Conservation (phyloP, 2,888 invertebrate species). For the Drosophila buzzatii region DNA sequence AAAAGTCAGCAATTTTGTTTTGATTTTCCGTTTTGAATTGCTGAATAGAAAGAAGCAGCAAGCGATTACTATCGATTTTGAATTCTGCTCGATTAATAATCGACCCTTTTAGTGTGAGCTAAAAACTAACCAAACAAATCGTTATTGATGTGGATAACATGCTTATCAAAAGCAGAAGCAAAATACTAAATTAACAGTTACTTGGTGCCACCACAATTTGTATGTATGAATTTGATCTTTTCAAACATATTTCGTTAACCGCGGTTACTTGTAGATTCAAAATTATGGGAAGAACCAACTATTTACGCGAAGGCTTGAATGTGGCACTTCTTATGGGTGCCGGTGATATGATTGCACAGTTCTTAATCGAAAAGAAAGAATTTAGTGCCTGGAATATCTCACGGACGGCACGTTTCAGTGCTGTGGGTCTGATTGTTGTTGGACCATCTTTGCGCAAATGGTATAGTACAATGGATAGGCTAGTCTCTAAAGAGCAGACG, state of each 20-base stretch:
- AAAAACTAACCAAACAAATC: not conserved
- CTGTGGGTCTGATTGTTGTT: conserved; percentile 74
- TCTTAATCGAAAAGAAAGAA: conserved; percentile 55
- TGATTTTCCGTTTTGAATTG: not conserved
- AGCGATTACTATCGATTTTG: conserved; percentile 2
- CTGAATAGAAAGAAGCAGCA: not conserved
- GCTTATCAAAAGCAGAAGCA: not conserved
- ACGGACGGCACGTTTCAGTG: conserved; percentile 72
- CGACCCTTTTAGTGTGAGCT: not conserved
- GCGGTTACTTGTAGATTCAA: not conserved
- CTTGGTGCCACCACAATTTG: not conserved
- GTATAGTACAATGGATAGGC: conserved; percentile 69
- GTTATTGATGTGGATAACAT: not conserved
- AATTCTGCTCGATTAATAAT: conserved; percentile 3
- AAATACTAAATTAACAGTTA: not conserved
- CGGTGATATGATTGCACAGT: conserved; percentile 81
- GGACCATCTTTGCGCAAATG: conserved; percentile 77
- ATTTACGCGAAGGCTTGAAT: conserved; percentile 57
- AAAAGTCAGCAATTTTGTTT: not conserved
- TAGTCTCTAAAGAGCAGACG: conserved; percentile 59
- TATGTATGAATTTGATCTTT: not conserved
- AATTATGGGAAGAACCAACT: conserved; percentile 71
- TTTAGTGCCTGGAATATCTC: conserved; percentile 60
- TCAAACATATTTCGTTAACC: not conserved
- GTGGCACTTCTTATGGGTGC: conserved; percentile 78